Evolutionary conservation across 2,113 vertebrate genomes (phyloP).

Genomic region (Catharus minimus): DNA sequence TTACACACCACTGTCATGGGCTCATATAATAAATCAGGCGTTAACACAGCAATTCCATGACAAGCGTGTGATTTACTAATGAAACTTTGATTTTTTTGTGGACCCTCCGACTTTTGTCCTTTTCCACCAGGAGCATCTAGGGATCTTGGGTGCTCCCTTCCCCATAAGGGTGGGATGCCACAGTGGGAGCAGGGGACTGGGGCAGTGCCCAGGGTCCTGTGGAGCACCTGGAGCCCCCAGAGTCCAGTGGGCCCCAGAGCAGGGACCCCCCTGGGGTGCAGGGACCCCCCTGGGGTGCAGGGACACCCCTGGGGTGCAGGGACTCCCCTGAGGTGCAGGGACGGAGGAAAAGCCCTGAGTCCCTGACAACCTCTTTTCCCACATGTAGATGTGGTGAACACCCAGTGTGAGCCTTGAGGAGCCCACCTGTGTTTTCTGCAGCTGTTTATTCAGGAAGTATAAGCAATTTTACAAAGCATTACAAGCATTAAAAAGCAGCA

Average conservation of each 20-base stretch:
- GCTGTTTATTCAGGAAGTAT: background rate
- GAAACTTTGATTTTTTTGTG: background rate
- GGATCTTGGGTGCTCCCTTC: background rate
- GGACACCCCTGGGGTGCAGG: no score
- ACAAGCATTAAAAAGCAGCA: background rate
- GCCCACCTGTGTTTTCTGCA: background rate
- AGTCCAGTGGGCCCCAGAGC: background rate
- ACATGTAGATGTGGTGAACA: background rate
- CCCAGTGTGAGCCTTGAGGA: background rate
- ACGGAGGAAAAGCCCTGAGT: background rate
- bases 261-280: accelerated
- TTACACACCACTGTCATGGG: background rate
- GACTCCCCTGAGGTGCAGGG: accelerated
- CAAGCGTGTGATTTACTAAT: background rate
- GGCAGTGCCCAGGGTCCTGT: background rate
- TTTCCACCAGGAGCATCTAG: background rate
- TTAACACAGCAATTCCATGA: background rate
- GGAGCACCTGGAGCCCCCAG: background rate
- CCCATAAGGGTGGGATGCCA: background rate
- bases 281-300: background rate
- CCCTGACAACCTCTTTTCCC: background rate
- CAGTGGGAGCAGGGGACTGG: background rate
- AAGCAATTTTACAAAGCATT: background rate
- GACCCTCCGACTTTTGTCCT: background rate
- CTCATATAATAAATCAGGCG: background rate